phyloP scores from a whole-genome alignment of 1,140 invertebrate genomes.

The Charaxes varanes region DNA sequence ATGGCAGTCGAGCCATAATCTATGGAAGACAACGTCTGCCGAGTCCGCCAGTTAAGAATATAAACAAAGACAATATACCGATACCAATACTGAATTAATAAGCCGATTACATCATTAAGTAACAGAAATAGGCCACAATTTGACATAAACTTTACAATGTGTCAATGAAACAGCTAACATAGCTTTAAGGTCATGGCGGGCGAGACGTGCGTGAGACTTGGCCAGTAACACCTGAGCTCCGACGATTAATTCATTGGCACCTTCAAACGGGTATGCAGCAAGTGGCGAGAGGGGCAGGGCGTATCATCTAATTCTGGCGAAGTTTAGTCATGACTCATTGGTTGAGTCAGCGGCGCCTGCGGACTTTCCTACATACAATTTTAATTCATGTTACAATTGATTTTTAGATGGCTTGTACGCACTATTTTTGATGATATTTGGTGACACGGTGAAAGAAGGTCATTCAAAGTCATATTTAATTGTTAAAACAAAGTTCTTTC shows the following conservation, averaged over 20 bases:
- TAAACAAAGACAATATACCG: too few species aligned
- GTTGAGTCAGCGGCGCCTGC: constrained; percentile 20
- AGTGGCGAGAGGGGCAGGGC: constrained; percentile 12
- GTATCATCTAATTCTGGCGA: constrained; percentile 12
- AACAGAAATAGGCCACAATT: constrained; percentile 8
- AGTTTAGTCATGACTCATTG: constrained; percentile 17
- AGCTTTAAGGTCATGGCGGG: constrained; percentile 19
- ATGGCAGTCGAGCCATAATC: too few species aligned
- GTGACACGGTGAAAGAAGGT: too few species aligned
- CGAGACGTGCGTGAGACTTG: constrained; percentile 31
- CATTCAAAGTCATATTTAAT: too few species aligned
- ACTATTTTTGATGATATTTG: too few species aligned
- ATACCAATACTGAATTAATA: not conserved
- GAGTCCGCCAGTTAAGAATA: too few species aligned
- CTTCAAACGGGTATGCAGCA: not conserved
- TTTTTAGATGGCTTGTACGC: too few species aligned
- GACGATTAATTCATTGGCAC: constrained; percentile 14
- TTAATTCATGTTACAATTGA: constrained; percentile 14
- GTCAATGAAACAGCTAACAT: constrained; percentile 6
- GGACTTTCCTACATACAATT: constrained; percentile 23
- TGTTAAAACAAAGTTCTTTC: too few species aligned
- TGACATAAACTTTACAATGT: constrained; percentile 9
- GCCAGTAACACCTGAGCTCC: constrained; percentile 15
- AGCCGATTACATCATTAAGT: not conserved
- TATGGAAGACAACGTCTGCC: too few species aligned